Percentiles rank a stretch among this genome's conserved stretches.
Conservation (phyloP, 23 tunicate species). For the Halocynthia roretzi region DNA sequence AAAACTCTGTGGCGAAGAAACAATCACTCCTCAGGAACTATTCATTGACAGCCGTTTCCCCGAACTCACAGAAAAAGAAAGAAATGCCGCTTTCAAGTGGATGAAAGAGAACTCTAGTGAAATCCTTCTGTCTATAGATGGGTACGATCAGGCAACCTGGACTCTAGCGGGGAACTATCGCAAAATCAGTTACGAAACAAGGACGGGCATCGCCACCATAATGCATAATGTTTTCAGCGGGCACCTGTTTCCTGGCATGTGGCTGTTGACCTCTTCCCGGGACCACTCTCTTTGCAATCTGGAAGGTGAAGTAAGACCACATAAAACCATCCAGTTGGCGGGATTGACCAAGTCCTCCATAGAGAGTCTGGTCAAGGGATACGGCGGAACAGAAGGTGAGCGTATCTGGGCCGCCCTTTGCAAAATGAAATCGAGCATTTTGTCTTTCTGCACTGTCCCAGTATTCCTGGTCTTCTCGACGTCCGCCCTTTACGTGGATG, state of each 20-base stretch:
- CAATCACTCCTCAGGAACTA: slow-evolving; percentile 6
- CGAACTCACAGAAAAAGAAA: not conserved
- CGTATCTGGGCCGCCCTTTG: not conserved
- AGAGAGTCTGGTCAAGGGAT: slow-evolving; percentile 5
- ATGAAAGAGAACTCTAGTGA: not conserved
- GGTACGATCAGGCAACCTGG: slow-evolving; percentile 5
- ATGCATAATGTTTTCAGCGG: not conserved
- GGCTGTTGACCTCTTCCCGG: slow-evolving; percentile 3
- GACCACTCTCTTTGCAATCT: not conserved
- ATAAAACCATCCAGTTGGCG: slow-evolving; percentile 8
- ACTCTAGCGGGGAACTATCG: not conserved
- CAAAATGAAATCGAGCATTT: slow-evolving; percentile 2
- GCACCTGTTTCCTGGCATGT: not conserved
- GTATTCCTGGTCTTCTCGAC: slow-evolving; percentile 4
- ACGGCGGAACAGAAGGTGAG: not conserved
- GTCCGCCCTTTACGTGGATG: slow-evolving; percentile 1
- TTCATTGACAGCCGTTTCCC: slow-evolving; percentile 1
- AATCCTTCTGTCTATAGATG: not conserved
- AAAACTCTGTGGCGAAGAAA: slow-evolving; percentile 3
- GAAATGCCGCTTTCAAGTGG: not conserved
- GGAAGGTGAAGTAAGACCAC: slow-evolving; percentile 6
- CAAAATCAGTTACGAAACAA: not conserved
- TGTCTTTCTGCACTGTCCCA: slow-evolving; percentile 5
- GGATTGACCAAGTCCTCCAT: not conserved
- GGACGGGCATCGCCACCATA: not conserved